phyloP scores from a whole-genome alignment of 2,113 vertebrate genomes.

The Ploceus nigricollis region DNA sequence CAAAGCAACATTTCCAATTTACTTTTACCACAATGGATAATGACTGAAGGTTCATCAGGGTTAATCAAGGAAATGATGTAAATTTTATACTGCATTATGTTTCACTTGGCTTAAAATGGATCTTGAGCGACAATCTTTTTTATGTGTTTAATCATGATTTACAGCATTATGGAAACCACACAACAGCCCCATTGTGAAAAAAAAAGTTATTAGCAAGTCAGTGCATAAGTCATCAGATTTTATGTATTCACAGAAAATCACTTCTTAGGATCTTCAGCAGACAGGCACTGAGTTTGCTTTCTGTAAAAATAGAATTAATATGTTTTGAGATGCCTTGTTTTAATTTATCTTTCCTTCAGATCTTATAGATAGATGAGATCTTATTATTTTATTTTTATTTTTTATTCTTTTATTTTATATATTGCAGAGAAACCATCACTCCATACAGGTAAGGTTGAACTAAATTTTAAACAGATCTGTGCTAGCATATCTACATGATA shows the following conservation, averaged over 20 bases:
- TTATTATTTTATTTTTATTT: background rate
- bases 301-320: background rate
- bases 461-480: background rate
- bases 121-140: slow-evolving; percentile 25
- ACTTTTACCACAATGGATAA: slow-evolving; percentile 61
- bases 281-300: background rate
- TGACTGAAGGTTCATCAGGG: slow-evolving; percentile 64
- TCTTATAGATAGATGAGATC: background rate
- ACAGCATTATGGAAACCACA: slow-evolving; percentile 20
- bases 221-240: slow-evolving; percentile 34
- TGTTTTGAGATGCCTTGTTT: slow-evolving; percentile 4
- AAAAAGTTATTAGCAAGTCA: slow-evolving; percentile 28
- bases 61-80: slow-evolving; percentile 70
- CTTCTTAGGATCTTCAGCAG: background rate
- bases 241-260: slow-evolving; percentile 7
- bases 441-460: background rate
- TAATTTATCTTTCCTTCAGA: slow-evolving; percentile 1
- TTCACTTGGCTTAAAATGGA: slow-evolving; percentile 61
- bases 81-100: slow-evolving; percentile 55
- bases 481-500: background rate
- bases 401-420: background rate
- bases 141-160: slow-evolving; percentile 57
- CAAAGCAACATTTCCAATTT: slow-evolving; percentile 67
- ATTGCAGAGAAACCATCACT: background rate
- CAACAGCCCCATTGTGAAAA: background rate